Base-by-base conservation (phyloP, 2,888 invertebrate genomes). In the Drosophila fulvimacula region DNA sequence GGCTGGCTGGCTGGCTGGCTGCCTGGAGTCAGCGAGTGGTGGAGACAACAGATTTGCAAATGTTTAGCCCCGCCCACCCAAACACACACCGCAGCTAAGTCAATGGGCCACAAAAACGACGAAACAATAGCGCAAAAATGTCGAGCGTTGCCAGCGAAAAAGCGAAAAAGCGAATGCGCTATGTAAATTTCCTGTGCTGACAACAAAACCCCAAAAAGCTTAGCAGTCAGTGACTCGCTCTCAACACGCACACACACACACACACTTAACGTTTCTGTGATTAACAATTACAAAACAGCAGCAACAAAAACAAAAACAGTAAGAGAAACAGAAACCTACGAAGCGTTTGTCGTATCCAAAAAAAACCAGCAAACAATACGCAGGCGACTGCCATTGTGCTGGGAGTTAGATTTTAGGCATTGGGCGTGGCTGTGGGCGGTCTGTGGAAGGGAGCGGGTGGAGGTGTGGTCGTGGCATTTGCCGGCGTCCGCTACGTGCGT, bases 201-300 rank as follows among this genome's bases (percentile, higher is more conserved):
- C 34, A 58, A 46, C 61, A 52, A 72, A 58, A 55, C 27, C 32
- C 49, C 34, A 19, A 48, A 42, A 51, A 52, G 27, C 67, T 66
- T 48, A 51, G 34, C 39, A 48, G 21, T 46, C 42, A 6, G 21
- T 38, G 36, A 0, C 6, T 3, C 36, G 11, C 32, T 19, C 21
- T 3, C 13, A 27, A 51, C 46, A 34, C 49, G 42, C 46, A 56
- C 56, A 21, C 44, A 55, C 21, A 57, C 38, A 46, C 42, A 30
- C 11, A 58, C 42, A 80, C 53, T 61, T 65, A 69, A 58, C 76
- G 53, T 78, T 79, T 73, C 87, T 84, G 84, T 86, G 83, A 83
- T 86, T 86, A 83, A 83, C 84, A 83, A 83, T 83, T 83, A 80
- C 84, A 86, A 78, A 78, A 71, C 71, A 74, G 71, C 71, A 71